Base-by-base conservation (phyloP, 2,888 invertebrate genomes). In the Standfussiana lucernea region DNA sequence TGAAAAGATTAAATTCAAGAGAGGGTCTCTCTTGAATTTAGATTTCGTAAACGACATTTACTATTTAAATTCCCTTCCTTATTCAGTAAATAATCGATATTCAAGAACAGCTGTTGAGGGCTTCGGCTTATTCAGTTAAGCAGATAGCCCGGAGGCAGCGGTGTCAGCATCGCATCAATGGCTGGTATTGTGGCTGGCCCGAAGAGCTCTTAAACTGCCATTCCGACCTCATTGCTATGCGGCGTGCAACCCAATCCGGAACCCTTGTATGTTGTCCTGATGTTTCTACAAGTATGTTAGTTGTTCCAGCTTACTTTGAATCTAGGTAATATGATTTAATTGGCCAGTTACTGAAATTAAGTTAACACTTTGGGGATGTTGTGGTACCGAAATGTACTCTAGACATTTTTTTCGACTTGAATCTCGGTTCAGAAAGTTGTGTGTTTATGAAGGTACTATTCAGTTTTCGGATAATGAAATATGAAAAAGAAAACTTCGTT, bases 201-300 rank as follows among this genome's bases (percentile, higher is more conserved):
- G 75, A 75, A 90, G 90, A 75, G 80, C 82, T 78, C 79, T 86
- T 73, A 75, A 86, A 79, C 75, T 73, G 70, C 72, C 80, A 70
- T 81, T 82, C 68, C 64, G 80, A 75, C 77, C 88, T 91, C 91
- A 91, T 90, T 92, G 87, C 82, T 87, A 92, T 91, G 91, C 91
- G 82, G 88, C 79, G 75, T 78, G 86, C 86, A 80, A 86, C 82
- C 85, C 86, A 85, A 90, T 87, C 89, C 74, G 71, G 53, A 79
- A 66, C 83, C 82, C 83, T 75, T 87, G n/a, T 88, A 80, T 85
- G 82, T 80, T 78, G 65, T 67, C 62, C 74, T 79, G 77, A 80
- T 76, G 79, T 82, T 80, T 74, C 66, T 79, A 62, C 79, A 77
- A 72, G 76, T 72, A 80, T 75, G 77, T 79, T 83, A 80, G 76